Percentiles rank a stretch among this genome's conserved stretches.
These are phyloP conservation scores for Calosoma granatense DNA, from an alignment of 1,140 invertebrate species.

Conservation along the genomic window DNA sequence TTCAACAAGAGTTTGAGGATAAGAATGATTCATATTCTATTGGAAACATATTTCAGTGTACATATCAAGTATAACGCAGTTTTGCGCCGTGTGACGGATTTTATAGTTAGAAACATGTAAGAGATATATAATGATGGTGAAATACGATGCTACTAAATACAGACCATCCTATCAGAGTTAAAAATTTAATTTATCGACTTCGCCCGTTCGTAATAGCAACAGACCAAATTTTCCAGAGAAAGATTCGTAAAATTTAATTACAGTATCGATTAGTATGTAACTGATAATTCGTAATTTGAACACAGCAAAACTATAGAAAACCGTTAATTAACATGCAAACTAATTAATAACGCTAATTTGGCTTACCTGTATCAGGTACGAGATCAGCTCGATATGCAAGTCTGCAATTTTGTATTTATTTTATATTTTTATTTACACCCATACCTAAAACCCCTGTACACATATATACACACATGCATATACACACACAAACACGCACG, in stretches of 20 bases:
- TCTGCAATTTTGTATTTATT: neutral
- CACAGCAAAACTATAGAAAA: conserved; percentile 5
- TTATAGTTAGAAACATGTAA: too few relatives aligned
- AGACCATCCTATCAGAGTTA: too few relatives aligned
- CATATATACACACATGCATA: neutral
- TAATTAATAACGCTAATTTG: conserved; percentile 7
- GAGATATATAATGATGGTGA: too few relatives aligned
- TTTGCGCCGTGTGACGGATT: too few relatives aligned
- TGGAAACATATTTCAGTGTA: too few relatives aligned
- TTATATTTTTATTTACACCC: neutral
- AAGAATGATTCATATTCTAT: too few relatives aligned
- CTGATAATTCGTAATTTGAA: neutral
- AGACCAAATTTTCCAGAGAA: neutral
- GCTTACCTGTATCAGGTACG: neutral
- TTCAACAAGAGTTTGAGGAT: too few relatives aligned
- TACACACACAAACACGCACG: neutral
- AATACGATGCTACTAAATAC: too few relatives aligned
- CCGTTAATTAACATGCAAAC: conserved; percentile 6
- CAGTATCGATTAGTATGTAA: neutral
- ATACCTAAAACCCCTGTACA: neutral
- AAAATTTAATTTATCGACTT: too few relatives aligned
- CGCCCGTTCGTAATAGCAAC: too few relatives aligned
- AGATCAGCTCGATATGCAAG: neutral
- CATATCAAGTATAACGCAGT: too few relatives aligned
- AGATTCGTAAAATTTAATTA: neutral